phyloP scores from a whole-genome alignment of 2,888 invertebrate species.

The Scotopteryx bipunctaria region DNA sequence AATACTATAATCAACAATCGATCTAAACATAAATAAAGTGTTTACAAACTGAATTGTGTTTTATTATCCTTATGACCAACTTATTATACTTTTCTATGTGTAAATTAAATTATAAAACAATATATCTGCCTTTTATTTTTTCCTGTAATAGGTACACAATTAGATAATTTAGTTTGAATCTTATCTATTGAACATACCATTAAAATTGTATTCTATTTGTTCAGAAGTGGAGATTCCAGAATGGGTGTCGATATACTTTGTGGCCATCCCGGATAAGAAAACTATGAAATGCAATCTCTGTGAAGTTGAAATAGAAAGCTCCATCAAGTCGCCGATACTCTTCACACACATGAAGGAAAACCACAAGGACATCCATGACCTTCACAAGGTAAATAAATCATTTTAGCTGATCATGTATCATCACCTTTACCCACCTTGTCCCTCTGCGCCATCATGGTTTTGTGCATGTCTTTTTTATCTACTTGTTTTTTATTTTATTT shows the following conservation, averaged over 20 bases:
- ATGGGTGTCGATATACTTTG: slow-evolving; percentile 69
- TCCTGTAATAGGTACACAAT: not conserved
- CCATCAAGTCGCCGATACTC: slow-evolving; percentile 53
- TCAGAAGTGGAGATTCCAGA: slow-evolving; percentile 52
- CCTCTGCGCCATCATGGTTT: no score
- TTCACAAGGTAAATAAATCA: slow-evolving; percentile 55
- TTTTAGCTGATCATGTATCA: no score
- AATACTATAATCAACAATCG: not conserved
- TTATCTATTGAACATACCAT: not conserved
- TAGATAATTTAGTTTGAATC: not conserved
- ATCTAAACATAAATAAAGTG: not conserved
- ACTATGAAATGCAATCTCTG: slow-evolving; percentile 68
- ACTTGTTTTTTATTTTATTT: no score
- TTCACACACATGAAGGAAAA: slow-evolving; percentile 55
- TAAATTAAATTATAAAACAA: not conserved
- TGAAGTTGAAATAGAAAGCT: slow-evolving; percentile 46
- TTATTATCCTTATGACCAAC: not conserved
- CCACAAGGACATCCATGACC: slow-evolving; percentile 65
- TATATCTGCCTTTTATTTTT: not conserved
- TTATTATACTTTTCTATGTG: not conserved
- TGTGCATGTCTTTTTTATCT: no score
- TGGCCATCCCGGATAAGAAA: slow-evolving; percentile 44
- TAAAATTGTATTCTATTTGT: slow-evolving; percentile 15
- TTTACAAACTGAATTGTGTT: not conserved
- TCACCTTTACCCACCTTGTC: no score